A percentile compares a stretch with the other conserved stretches of the same genome.
These are phyloP conservation scores for Moxostoma hubbsi DNA, from an alignment of 2,797 vertebrate species.

Conservation along the genomic window DNA sequence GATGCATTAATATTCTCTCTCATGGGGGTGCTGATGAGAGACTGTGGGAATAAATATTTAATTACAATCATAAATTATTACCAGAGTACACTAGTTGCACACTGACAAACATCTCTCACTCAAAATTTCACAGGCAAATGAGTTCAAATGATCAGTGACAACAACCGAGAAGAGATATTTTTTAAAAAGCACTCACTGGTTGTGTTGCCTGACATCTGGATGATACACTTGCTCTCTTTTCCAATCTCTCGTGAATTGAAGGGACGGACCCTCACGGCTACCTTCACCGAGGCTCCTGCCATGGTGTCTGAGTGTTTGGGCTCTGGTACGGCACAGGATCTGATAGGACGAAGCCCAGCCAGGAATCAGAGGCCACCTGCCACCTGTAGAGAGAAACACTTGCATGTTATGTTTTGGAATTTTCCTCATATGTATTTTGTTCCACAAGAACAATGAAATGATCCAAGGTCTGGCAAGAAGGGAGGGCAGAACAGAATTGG, in stretches of 20 bases:
- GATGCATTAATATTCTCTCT: conserved; percentile 1
- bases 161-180: background rate
- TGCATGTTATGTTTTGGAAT: background rate
- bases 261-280: conserved; percentile 95
- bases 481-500: background rate
- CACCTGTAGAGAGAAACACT: conserved; percentile 62
- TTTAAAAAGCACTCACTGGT: conserved; percentile 90
- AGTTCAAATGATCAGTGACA: background rate
- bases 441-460: too few relatives aligned
- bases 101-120: conserved; percentile 15
- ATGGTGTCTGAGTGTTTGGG: conserved; percentile 68
- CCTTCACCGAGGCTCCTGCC: conserved; percentile 95
- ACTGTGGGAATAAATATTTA: conserved; percentile 48
- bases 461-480: too few relatives aligned
- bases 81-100: conserved; percentile 21
- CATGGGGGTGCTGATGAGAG: conserved; percentile 13
- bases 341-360: conserved; percentile 58
- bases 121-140: background rate
- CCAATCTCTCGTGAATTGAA: conserved; percentile 96
- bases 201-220: conserved; percentile 97
- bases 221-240: conserved; percentile 97
- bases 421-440: background rate
- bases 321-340: conserved; percentile 40
- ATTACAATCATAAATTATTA: conserved; percentile 48
- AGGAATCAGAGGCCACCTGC: conserved; percentile 60